These are phyloP conservation scores for Myrmecophaga tridactyla DNA, from an alignment of 2,113 vertebrate species.

Conservation along the genomic window DNA sequence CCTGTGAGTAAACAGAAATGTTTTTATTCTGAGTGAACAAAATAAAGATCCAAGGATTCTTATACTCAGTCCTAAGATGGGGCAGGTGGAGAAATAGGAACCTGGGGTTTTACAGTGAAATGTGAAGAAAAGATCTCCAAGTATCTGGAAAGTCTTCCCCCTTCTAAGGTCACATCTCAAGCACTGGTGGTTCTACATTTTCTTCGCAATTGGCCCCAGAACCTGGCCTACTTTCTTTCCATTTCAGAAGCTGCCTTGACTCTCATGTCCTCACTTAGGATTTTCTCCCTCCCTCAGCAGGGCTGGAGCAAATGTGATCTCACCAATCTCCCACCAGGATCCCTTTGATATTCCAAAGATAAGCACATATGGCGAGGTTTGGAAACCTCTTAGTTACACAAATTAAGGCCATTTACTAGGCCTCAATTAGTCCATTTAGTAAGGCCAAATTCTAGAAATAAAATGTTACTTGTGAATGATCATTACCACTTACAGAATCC, in stretches of 20 bases:
- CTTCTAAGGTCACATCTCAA: background rate
- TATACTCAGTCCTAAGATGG: background rate
- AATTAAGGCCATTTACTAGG: too few species aligned
- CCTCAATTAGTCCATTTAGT: too few species aligned
- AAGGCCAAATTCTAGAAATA: background rate
- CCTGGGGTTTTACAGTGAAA: background rate
- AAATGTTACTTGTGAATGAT: background rate
- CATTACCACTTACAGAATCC: background rate
- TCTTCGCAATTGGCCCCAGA: background rate
- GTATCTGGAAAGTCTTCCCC: background rate
- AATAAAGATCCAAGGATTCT: background rate
- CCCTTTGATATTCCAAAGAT: background rate
- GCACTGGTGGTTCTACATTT: background rate
- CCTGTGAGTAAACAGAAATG: background rate
- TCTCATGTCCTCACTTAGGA: background rate
- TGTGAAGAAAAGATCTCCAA: background rate
- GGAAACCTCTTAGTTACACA: background rate
- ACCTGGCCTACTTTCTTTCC: background rate
- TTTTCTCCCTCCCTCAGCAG: background rate
- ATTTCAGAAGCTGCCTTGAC: background rate
- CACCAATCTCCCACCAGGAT: background rate
- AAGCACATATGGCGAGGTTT: background rate
- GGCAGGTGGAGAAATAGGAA: background rate
- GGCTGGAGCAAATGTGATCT: background rate
- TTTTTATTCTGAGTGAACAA: background rate